phyloP scores from a whole-genome alignment of 1,140 invertebrate genomes.

The Aethina tumida region DNA sequence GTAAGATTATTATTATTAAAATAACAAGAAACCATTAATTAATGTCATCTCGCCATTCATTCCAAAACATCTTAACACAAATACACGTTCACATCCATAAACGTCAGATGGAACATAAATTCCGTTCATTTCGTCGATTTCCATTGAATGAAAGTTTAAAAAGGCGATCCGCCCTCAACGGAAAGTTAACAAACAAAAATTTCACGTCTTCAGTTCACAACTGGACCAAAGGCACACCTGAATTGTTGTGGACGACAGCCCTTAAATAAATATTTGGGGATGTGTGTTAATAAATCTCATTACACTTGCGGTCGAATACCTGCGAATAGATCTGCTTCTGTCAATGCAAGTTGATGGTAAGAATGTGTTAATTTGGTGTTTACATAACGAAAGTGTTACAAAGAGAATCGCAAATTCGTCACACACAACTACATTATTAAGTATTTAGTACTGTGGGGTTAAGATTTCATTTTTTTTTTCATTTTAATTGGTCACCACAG shows the following conservation, averaged over 20 bases:
- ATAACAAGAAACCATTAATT: too few relatives aligned
- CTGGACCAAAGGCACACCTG: slow-evolving; percentile 20
- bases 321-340: slow-evolving; percentile 8
- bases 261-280: slow-evolving; percentile 31
- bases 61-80: slow-evolving; percentile 17
- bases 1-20: too few relatives aligned
- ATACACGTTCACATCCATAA: slow-evolving; percentile 8
- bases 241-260: slow-evolving; percentile 26
- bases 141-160: slow-evolving; percentile 15
- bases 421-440: too few relatives aligned
- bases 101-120: slow-evolving; percentile 20
- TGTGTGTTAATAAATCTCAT: slow-evolving; percentile 31
- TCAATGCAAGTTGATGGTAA: not conserved
- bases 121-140: slow-evolving; percentile 12
- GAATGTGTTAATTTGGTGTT: not conserved
- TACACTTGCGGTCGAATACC: slow-evolving; percentile 28
- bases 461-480: too few relatives aligned
- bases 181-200: slow-evolving; percentile 20
- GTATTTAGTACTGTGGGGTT: too few relatives aligned
- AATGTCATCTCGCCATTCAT: too few relatives aligned
- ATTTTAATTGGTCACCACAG: too few relatives aligned
- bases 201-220: slow-evolving; percentile 19
- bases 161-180: slow-evolving; percentile 17
- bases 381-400: too few relatives aligned
- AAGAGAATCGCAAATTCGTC: too few relatives aligned